A percentile compares a stretch with the other conserved stretches of the same genome.
These are phyloP conservation scores for Lutjanus campechanus DNA, from an alignment of 2,797 vertebrate species.

Conservation along the genomic window DNA sequence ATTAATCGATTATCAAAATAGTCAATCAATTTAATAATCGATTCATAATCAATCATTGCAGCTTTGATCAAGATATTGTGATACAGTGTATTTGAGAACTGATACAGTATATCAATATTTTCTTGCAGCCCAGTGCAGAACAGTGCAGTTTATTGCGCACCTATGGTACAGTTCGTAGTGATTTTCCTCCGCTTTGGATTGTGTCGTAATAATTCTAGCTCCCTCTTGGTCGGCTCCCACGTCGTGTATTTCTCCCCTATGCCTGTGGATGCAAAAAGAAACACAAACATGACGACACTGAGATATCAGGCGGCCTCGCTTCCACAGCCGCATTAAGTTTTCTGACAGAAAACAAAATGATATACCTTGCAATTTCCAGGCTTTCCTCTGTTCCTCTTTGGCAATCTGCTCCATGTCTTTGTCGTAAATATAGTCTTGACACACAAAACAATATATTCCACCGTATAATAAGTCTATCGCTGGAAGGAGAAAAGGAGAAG, in stretches of 20 bases:
- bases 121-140: slow-evolving; percentile 2
- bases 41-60: too few relatives aligned
- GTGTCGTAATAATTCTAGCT: slow-evolving; percentile 97
- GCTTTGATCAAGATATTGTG: too few relatives aligned
- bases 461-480: slow-evolving; percentile 98
- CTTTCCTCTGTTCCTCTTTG: slow-evolving; percentile 99
- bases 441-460: slow-evolving; percentile 99
- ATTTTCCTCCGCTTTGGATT: slow-evolving; percentile 99
- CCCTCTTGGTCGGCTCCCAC: slow-evolving; percentile 98
- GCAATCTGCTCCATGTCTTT: slow-evolving; percentile 99
- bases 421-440: slow-evolving; percentile 99
- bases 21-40: too few relatives aligned
- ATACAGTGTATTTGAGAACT: too few relatives aligned
- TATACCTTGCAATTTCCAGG: slow-evolving; percentile 99
- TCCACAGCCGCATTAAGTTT: slow-evolving; percentile 28
- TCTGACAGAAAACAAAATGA: slow-evolving; percentile 17
- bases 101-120: not conserved
- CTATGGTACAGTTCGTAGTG: slow-evolving; percentile 99
- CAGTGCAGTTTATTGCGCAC: slow-evolving; percentile 76
- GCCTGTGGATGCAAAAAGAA: slow-evolving; percentile 82
- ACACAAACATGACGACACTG: slow-evolving; percentile 28
- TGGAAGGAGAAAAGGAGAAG: slow-evolving; percentile 67
- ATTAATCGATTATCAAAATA: too few relatives aligned
- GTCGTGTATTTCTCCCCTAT: slow-evolving; percentile 98
- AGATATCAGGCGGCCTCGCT: slow-evolving; percentile 1